Base-by-base conservation (phyloP, 2,888 invertebrate genomes). In the Hydriomena furcata region DNA sequence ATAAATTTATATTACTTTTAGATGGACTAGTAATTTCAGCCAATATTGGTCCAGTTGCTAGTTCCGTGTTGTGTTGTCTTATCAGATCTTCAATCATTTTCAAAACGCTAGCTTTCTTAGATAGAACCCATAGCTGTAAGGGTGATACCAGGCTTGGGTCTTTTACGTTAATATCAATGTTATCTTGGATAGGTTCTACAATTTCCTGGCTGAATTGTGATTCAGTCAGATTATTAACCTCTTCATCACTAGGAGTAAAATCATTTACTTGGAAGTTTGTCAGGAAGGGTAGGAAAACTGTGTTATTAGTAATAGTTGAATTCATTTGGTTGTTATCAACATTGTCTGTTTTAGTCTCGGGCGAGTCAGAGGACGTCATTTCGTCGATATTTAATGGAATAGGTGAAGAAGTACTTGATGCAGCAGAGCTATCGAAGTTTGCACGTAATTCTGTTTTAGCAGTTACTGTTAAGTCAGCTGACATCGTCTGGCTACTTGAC, bases 51-150 rank as follows among this genome's bases (percentile, higher is more conserved):
- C 75, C 77, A 57, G 82, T 86, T 25, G 77, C 79, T 58, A 90
- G 67, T 71, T 91, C 90, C 42, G 76, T 73, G 61, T 91, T 85
- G 56, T 91, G 90, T 61, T 83, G 79, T 62, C 76, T 73, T 62
- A 91, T 82, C 31, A 91, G 66, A 52, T 90, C 84, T 80, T 91
- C 90, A 45, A 91, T 91, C 83, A 90, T 88, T 72, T 88, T 80
- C 52, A 91, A 76, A 54, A 91, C 84, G 56, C 78, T 79, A 52
- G 91, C 90, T 76, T 89, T 86, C 68, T 84, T 87, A n/a, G 90
- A 86, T 53, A 91, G 68, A 58, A 90, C 73, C 86, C 83, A 86
- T 58, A 90, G 63, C 58, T 90, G 85, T 38, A 84, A 57, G 28
- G 79, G 81, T 28, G 89, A 82, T 57, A 89, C 60, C 55, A 79